Base-by-base conservation (phyloP, 2,113 vertebrate species). In the Nothoprocta pentlandii region DNA sequence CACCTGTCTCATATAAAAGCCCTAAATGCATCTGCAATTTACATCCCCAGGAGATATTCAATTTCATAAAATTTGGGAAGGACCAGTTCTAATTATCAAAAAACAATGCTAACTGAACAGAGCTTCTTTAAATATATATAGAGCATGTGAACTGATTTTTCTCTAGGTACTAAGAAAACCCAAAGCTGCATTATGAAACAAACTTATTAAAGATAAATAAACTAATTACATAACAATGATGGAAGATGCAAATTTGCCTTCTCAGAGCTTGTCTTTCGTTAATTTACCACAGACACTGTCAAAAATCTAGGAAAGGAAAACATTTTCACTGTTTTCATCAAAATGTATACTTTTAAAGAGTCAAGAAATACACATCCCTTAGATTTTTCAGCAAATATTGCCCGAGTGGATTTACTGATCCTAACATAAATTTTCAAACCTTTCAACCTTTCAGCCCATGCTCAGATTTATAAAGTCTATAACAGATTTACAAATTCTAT, bases 361-460 rank as follows among this genome's bases (percentile, higher is more conserved):
- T 53, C 85, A 89, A 91, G 26, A 47, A 90, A 87, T 26, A 41
- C 9, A 39, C 2, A 74, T 22, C 20, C 36, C 80, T 64, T 23
- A 68, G 26, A 59, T 94, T 95, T 32, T 94, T 81, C 87, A 93
- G 66, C 36, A 80, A 93, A 76, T 85, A 84, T 2, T 47, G 22
- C 44, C 63, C 62, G 94, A 94, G 85, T 71, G 58, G 62, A 90
- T 91, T 90, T 88, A 94, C 46, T 79, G 87, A 94, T 63, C 59
- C 42, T 42, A 90, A 87, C 44, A 16, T 16, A 16, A 53, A 90
- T 91, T 94, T 97, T 68, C 12, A 49, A 94, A 87, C 54, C 39
- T 25, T 47, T 49, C 53, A 90, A 75, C 20, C 47, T 49, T 49
- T 49, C 49, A 23, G 49, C 8, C 49, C 21, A 49, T 49, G 49